Base-by-base conservation (phyloP, 2,888 invertebrate species). In the Phortica okadai region DNA sequence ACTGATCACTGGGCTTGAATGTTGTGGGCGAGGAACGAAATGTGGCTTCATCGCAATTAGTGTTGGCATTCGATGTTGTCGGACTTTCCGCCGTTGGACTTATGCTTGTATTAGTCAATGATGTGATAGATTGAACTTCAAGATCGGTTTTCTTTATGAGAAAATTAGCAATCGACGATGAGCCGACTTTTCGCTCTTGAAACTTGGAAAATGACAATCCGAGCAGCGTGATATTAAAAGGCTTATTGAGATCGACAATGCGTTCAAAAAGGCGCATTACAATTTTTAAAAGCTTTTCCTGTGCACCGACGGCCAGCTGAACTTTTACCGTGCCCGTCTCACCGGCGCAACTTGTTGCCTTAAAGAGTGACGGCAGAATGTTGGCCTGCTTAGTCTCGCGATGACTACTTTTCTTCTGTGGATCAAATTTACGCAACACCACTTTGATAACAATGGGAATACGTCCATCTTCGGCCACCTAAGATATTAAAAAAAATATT, bases 181-280 rank as follows among this genome's bases (percentile, higher is more conserved):
- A 93, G 1, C 95, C 95, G 3, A 93, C 93, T 89, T 94, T 94
- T 77, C 94, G 93, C 73, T 91, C 96, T 84, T 95, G 94, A 88
- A 96, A 96, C 90, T 96, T 96, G 1, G 95, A 95, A 89, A 96
- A 96, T 25, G 96, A 95, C 86, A 96, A 92, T n/a, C 96, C 96
- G 77, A 96, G 92, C 74, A 96, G 91, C 0, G 96, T 96, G 84
- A 96, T 94, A 91, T 96, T 96, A 92, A 95, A 96, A 80, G 95
- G 95, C 91, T 95, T 94, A 44, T 93, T 93, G 81, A 95, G 92
- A 88, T 95, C 94, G 76, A 96, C 94, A 78, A 95, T 93, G 88
- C 95, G 94, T 89, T 94, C 94, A 88, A 96, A 96, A 82, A 96
- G 92, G 87, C 94, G 94, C 95, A 96, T 95, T 77, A 95, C 93